A percentile compares a stretch with the other conserved stretches of the same genome.
Conservation (phyloP, 2,113 vertebrate genomes). For the Xiphophorus maculatus region DNA sequence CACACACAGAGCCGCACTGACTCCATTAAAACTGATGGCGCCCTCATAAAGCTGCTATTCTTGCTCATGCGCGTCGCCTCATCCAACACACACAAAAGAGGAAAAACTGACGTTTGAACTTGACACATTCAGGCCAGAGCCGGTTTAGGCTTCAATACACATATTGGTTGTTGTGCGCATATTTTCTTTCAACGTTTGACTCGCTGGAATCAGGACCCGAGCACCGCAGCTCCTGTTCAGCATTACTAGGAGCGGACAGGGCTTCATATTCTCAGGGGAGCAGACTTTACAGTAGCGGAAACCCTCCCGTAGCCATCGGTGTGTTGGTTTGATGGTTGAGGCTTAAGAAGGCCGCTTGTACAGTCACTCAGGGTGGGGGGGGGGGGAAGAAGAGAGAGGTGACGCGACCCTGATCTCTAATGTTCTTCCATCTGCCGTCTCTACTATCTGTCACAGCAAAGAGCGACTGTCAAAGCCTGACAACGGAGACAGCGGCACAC, state of each 20-base stretch:
- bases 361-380: neutral
- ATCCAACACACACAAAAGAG: slow-evolving; percentile 28
- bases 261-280: slow-evolving; percentile 33
- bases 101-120: slow-evolving; percentile 63
- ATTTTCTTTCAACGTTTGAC: slow-evolving; percentile 25
- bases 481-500: slow-evolving; percentile 51
- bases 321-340: slow-evolving; percentile 10
- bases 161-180: slow-evolving; percentile 48
- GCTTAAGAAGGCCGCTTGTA: slow-evolving; percentile 40
- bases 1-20: slow-evolving; percentile 59
- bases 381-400: slow-evolving; percentile 19
- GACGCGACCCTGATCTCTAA: slow-evolving; percentile 15
- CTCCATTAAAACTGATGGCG: slow-evolving; percentile 70
- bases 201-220: slow-evolving; percentile 47
- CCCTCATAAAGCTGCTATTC: slow-evolving; percentile 59
- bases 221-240: slow-evolving; percentile 33
- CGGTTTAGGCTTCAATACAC: slow-evolving; percentile 60
- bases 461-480: slow-evolving; percentile 41
- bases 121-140: slow-evolving; percentile 72
- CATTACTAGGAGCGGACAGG: slow-evolving; percentile 25
- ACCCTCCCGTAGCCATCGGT: slow-evolving; percentile 13
- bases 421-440: slow-evolving; percentile 28
- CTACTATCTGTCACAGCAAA: slow-evolving; percentile 50
- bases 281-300: slow-evolving; percentile 56
- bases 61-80: slow-evolving; percentile 46